Evolutionary conservation across 2,888 invertebrate genomes (phyloP).

Genomic region (Clostera curtula): DNA sequence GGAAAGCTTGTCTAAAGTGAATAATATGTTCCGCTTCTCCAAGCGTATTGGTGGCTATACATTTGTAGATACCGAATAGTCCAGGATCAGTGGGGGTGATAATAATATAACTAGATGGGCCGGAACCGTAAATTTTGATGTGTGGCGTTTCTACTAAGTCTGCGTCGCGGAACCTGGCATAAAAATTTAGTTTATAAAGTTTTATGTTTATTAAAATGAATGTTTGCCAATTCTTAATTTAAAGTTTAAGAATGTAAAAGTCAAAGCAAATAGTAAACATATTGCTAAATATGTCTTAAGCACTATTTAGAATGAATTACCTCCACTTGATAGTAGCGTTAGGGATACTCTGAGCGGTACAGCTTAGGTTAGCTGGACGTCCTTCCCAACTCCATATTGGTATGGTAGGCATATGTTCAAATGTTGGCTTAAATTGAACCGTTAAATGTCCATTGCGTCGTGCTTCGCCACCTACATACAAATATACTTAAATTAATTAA

Average conservation of each 20-base stretch:
- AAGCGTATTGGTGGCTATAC: constrained; percentile 85
- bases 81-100: constrained; percentile 79
- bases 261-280: too few relatives aligned
- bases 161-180: constrained; percentile 63
- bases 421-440: constrained; percentile 88
- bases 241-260: too few relatives aligned
- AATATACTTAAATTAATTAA: too few relatives aligned
- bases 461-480: constrained; percentile 75
- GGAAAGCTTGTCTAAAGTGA: constrained; percentile 82
- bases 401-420: constrained; percentile 80
- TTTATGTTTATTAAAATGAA: too few relatives aligned
- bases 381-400: constrained; percentile 90
- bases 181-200: constrained; percentile 2
- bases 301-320: constrained; percentile 38
- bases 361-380: constrained; percentile 87
- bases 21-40: constrained; percentile 81
- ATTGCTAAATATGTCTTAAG: background rate
- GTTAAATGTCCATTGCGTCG: constrained; percentile 87
- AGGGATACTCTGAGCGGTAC: constrained; percentile 90
- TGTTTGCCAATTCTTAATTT: too few relatives aligned
- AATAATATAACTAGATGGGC: constrained; percentile 82
- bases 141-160: constrained; percentile 73
- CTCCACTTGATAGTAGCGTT: constrained; percentile 94
- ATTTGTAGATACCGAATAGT: constrained; percentile 85
- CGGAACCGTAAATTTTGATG: constrained; percentile 77